A percentile compares a stretch with the other conserved stretches of the same genome.
These are phyloP conservation scores for Euglossa dilemma DNA, from an alignment of 1,140 invertebrate species.

Conservation along the genomic window DNA sequence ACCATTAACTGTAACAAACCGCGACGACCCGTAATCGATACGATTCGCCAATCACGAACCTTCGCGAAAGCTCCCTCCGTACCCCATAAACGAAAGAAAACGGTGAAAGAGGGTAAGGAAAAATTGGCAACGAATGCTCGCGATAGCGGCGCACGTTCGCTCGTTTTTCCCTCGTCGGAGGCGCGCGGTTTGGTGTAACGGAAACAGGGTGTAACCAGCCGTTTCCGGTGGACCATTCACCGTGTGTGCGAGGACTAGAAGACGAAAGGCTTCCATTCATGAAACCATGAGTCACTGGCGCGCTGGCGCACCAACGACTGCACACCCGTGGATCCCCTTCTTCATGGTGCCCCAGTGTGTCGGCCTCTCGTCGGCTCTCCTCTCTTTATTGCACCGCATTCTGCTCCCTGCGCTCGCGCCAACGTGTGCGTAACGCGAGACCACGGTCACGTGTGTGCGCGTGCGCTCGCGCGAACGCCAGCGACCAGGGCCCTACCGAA, in stretches of 20 bases:
- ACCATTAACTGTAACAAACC: too few relatives aligned
- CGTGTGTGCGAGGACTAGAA: slow-evolving; percentile 64
- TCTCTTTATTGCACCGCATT: slow-evolving; percentile 46
- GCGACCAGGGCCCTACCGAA: slow-evolving; percentile 42
- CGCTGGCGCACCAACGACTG: slow-evolving; percentile 35
- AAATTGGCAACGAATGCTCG: neutral
- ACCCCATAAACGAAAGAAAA: too few relatives aligned
- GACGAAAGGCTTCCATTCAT: slow-evolving; percentile 77
- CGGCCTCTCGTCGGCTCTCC: slow-evolving; percentile 8
- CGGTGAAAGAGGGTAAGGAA: too few relatives aligned
- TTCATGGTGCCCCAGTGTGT: slow-evolving; percentile 41
- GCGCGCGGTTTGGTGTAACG: slow-evolving; percentile 70
- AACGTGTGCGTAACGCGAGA: slow-evolving; percentile 11
- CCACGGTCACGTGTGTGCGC: neutral
- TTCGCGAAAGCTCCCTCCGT: fast-evolving
- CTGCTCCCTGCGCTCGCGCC: neutral
- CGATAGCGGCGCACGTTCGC: neutral
- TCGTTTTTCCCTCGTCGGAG: slow-evolving; percentile 25
- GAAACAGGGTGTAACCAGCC: slow-evolving; percentile 77
- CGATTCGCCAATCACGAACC: neutral
- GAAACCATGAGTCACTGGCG: slow-evolving; percentile 74
- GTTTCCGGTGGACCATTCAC: slow-evolving; percentile 79
- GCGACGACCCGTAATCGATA: neutral
- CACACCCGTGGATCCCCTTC: slow-evolving; percentile 56
- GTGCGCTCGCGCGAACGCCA: neutral